Evolutionary conservation across 2,113 vertebrate species (phyloP).

Genomic region (Bagarius yarrelli): DNA sequence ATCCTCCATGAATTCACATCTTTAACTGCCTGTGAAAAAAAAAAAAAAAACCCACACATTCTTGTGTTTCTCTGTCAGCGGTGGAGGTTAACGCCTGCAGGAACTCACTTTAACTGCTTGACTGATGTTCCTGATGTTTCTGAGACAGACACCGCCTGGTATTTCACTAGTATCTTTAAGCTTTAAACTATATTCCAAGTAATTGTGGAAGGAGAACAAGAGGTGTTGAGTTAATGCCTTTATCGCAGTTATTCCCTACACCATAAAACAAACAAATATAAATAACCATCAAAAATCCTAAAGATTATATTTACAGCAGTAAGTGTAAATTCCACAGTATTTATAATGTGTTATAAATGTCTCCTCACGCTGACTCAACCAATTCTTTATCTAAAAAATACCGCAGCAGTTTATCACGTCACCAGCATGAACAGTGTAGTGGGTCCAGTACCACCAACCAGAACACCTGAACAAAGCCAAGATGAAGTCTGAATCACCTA

Average conservation of each 20-base stretch:
- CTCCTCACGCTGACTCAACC: not conserved
- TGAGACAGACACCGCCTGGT: not conserved
- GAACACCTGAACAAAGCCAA: not conserved
- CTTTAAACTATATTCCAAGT: not conserved
- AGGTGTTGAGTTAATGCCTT: too few relatives aligned
- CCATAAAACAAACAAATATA: too few relatives aligned
- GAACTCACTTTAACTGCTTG: constrained; percentile 1
- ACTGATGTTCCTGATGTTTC: not conserved
- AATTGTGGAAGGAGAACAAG: not conserved
- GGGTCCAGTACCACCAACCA: too few relatives aligned
- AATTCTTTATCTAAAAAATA: too few relatives aligned
- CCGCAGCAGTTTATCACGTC: too few relatives aligned
- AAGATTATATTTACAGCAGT: not conserved
- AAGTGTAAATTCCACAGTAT: not conserved
- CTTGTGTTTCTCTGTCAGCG: constrained; percentile 20
- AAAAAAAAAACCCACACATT: constrained; percentile 8
- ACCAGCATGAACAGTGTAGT: too few relatives aligned
- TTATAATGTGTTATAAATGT: not conserved
- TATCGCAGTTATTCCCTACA: too few relatives aligned
- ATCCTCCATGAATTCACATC: constrained; percentile 29
- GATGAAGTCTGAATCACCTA: too few relatives aligned
- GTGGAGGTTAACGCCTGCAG: not conserved
- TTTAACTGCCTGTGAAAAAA: constrained; percentile 28
- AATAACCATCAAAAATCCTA: not conserved
- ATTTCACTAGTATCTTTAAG: not conserved